Evolutionary conservation across 2,888 invertebrate genomes (phyloP).

Genomic region (Torymus auratus): DNA sequence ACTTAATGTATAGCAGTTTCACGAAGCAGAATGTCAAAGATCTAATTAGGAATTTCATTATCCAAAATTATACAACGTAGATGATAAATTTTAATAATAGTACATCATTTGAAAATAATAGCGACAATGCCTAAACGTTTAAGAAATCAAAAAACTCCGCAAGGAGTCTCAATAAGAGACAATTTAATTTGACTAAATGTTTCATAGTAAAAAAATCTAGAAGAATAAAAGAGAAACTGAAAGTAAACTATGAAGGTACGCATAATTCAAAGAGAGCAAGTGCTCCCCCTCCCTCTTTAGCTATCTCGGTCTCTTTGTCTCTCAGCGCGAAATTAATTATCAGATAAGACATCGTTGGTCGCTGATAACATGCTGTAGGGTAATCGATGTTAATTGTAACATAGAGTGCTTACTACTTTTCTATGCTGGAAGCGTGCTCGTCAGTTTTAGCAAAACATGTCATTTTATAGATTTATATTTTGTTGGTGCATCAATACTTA

Average conservation of each 20-base stretch:
- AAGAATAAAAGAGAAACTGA: background rate
- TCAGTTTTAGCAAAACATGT: conserved; percentile 7
- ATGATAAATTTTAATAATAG: too few relatives aligned
- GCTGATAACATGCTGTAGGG: conserved; percentile 36
- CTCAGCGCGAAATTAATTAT: conserved; percentile 44
- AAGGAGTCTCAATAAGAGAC: background rate
- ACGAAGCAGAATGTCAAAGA: too few relatives aligned
- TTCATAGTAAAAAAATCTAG: too few relatives aligned
- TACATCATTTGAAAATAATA: too few relatives aligned
- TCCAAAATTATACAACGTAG: too few relatives aligned
- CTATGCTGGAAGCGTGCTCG: conserved; percentile 22
- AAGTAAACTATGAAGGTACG: background rate
- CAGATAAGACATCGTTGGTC: conserved; percentile 42
- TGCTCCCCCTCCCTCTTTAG: too few relatives aligned
- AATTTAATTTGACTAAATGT: too few relatives aligned
- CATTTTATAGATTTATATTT: too few relatives aligned
- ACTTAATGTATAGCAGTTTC: too few relatives aligned
- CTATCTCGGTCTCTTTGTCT: background rate
- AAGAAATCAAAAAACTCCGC: conserved; percentile 3
- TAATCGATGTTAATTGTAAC: conserved; percentile 45
- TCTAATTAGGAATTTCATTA: too few relatives aligned
- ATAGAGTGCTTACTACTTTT: conserved; percentile 14
- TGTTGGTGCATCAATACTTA: too few relatives aligned
- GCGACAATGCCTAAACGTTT: background rate
- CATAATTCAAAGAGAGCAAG: too few relatives aligned